phyloP scores from a whole-genome alignment of 2,113 vertebrate genomes.

The Melanostigma gelatinosum region DNA sequence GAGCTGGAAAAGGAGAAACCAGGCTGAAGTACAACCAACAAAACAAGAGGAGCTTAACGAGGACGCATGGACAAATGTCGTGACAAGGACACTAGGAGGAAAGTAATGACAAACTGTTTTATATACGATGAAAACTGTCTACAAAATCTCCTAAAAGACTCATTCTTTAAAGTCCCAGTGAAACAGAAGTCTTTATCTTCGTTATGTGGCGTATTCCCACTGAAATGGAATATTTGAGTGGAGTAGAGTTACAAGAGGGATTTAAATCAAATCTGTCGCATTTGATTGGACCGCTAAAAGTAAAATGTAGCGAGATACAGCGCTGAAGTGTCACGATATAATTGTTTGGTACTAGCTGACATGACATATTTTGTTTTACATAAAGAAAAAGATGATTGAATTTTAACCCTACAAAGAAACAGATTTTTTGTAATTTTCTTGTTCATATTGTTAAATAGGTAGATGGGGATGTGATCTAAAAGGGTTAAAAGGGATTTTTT shows the following conservation, averaged over 20 bases:
- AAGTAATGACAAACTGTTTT: not conserved
- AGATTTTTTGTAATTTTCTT: too few species aligned
- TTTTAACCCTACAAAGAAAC: too few species aligned
- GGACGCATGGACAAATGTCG: not conserved
- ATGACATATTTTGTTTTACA: too few species aligned
- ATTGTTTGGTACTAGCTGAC: too few species aligned
- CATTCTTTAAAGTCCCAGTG: not conserved
- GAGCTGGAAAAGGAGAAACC: constrained; percentile 9
- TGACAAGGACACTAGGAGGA: not conserved
- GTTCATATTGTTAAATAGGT: too few species aligned
- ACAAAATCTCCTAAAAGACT: not conserved
- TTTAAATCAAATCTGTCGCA: not conserved
- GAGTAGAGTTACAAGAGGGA: too few species aligned
- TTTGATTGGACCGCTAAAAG: not conserved
- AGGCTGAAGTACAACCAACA: not conserved
- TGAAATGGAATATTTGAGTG: not conserved
- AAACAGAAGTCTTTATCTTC: not conserved
- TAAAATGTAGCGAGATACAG: too few species aligned
- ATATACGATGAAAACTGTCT: not conserved
- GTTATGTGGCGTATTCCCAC: not conserved
- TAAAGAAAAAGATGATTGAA: too few species aligned
- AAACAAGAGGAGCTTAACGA: constrained; percentile 10
- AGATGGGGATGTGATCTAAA: too few species aligned
- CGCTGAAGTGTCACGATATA: too few species aligned
- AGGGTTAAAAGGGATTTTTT: too few species aligned